Evolutionary conservation across 2,113 vertebrate genomes (phyloP).

Genomic region (Parus major): DNA sequence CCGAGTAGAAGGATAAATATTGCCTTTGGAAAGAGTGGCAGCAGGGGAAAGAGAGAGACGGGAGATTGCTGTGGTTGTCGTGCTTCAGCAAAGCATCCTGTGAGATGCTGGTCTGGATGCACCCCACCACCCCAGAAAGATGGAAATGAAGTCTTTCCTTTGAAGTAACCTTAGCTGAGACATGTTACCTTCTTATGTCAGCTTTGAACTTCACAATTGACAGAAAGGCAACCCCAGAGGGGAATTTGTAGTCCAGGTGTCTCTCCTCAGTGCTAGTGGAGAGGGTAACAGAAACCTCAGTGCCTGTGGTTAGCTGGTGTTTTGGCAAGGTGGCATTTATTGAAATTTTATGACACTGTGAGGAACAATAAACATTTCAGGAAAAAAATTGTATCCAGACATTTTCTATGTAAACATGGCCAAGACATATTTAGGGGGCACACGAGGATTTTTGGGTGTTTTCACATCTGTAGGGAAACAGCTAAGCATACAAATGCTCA

Average conservation of each 20-base stretch:
- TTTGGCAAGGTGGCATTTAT: not conserved
- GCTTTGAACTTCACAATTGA: not conserved
- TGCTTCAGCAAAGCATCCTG: not conserved
- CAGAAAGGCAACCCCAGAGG: not conserved
- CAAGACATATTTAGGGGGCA: not conserved
- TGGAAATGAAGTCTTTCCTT: not conserved
- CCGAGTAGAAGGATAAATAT: slow-evolving; percentile 64
- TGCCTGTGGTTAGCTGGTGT: not conserved
- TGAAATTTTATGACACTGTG: not conserved
- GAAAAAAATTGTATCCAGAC: not conserved
- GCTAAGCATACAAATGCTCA: not conserved
- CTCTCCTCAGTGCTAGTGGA: not conserved
- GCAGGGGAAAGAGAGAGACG: not conserved
- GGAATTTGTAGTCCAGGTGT: not conserved
- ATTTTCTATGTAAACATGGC: not conserved
- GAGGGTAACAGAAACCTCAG: not conserved
- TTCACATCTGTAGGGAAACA: not conserved
- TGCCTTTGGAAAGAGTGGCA: slow-evolving; percentile 35
- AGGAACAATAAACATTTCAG: not conserved
- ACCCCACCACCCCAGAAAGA: not conserved
- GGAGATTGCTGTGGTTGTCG: not conserved
- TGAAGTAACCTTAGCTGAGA: not conserved
- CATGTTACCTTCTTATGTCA: not conserved
- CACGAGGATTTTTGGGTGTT: rapidly evolving
- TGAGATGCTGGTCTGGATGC: rapidly evolving